Conservation (phyloP, 1,140 invertebrate species). For the Helicorthomorpha holstii region DNA sequence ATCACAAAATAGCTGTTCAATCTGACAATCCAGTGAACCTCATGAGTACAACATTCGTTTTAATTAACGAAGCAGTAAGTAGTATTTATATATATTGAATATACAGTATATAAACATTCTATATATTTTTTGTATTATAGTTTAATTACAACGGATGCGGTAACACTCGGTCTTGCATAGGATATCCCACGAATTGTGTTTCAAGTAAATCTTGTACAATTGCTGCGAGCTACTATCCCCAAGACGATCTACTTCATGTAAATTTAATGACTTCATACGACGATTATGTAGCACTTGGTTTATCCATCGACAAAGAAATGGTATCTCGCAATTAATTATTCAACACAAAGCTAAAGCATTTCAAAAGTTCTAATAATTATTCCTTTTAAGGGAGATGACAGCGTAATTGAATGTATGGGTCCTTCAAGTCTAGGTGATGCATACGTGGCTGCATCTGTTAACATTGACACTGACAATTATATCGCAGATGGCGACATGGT, state of each 20-base stretch:
- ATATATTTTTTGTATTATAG: background rate
- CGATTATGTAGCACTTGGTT: conserved; percentile 13
- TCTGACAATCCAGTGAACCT: too few species aligned
- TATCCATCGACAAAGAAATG: conserved; percentile 13
- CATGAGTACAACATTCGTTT: too few species aligned
- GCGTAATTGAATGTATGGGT: conserved; percentile 55
- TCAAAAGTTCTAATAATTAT: background rate
- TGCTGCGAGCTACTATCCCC: conserved; percentile 45
- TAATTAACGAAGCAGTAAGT: too few species aligned
- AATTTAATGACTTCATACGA: conserved; percentile 9
- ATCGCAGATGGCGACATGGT: background rate
- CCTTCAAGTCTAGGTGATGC: conserved; percentile 8
- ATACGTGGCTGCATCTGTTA: background rate
- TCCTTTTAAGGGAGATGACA: conserved; percentile 50
- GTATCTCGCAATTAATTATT: conserved; percentile 2
- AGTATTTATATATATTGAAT: too few species aligned
- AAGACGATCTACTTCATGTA: conserved; percentile 25
- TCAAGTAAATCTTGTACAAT: conserved; percentile 43
- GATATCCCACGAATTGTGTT: conserved; percentile 47
- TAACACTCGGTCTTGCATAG: conserved; percentile 59
- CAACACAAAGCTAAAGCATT: background rate
- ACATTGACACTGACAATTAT: background rate
- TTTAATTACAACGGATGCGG: conserved; percentile 48
- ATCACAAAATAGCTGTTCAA: too few species aligned
- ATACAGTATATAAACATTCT: too few species aligned